Base-by-base conservation (phyloP, 1,140 invertebrate genomes). In the Pectinophora gossypiella region DNA sequence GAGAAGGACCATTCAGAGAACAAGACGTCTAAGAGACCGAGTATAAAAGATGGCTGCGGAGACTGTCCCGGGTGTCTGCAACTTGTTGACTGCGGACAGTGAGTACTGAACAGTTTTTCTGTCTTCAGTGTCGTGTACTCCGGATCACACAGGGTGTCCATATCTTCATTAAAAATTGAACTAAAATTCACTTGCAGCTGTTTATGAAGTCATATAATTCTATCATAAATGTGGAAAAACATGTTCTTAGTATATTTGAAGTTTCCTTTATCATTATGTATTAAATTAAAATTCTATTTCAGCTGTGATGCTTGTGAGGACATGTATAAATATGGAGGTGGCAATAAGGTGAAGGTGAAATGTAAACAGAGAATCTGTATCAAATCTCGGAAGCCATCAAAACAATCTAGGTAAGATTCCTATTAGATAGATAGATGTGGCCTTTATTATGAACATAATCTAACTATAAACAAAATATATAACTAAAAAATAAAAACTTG, bases 11-110 rank as follows among this genome's bases (percentile, higher is more conserved):
- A 87, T 54, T 84, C 78, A 0, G 86, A 88, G 48, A 88, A 86
- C 52, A 89, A 85, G 54, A 80, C 74, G 0, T 82, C 82, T 0
- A 84, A 81, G 36, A 79, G 80, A 68, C 57, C 59, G 12, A 68
- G 67, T 47, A 61, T 84, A 16, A 86, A 82, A 68, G 72, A 91
- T 74, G 91, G 93, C 46, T 97, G 96, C 76, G 95, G 96, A 15
- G 91, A 94, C 45, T 97, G 96, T 74, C 91, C 91, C 13, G 95
- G 95, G 1, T 98, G 96, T 76, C 87, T 93, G 23, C 89, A 94
- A 54, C 90, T 89, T 7, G 92, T 95, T 68, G 95, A 97, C 76
- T 98, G 97, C 90, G 95, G 95, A 3, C 90, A 92, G 75, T 91
- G 56, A 74, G 79, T 75, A 55, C 2, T 13, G n/a, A n/a, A n/a